Base-by-base conservation (phyloP, 2,888 invertebrate species). In the Tortricodes alternella region DNA sequence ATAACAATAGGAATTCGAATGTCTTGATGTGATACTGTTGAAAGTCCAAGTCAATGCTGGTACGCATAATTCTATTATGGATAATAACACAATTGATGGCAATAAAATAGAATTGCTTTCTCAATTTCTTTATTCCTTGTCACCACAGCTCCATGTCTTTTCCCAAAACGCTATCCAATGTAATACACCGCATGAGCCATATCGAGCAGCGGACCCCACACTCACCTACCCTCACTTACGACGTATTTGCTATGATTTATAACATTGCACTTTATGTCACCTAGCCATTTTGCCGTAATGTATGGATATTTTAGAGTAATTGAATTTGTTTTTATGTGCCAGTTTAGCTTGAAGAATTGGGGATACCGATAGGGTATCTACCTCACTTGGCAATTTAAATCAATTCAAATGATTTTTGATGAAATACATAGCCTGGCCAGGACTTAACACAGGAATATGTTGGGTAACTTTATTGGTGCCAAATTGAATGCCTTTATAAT, bases 221-320 rank as follows among this genome's bases (percentile, higher is more conserved):
- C 57, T 57, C 62, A 62, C 63, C 61, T 48, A 59, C 39, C 62
- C 61, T 55, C 57, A 58, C 64, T 59, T 41, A 52, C 53, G 29
- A 44, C 43, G 59, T 65, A 65, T 69, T 67, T 65, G 60, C 60
- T 60, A 60, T 67, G 65, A 67, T 65, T 63, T 64, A 65, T 59
- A 27, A 43, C 60, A 35, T 35, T 41, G 46, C 38, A 50, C 50
- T 39, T 50, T 24, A 21, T 50, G 37, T 27, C 48, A 37, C 37
- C 48, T 49, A 13, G 23, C 37, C 35, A 23, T 18, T 43, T 15
- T 18, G 44, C 29, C 11, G 29, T 49, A 59, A 59, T 56, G 21
- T 49, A 44, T 34, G 53, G 52, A 53, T 62, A 61, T 62, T 60
- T 63, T 58, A 60, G 46, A 43, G 59, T 60, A 59, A 60, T 61